These are phyloP conservation scores for Tiphia femorata DNA, from an alignment of 2,888 invertebrate species.

Conservation along the genomic window DNA sequence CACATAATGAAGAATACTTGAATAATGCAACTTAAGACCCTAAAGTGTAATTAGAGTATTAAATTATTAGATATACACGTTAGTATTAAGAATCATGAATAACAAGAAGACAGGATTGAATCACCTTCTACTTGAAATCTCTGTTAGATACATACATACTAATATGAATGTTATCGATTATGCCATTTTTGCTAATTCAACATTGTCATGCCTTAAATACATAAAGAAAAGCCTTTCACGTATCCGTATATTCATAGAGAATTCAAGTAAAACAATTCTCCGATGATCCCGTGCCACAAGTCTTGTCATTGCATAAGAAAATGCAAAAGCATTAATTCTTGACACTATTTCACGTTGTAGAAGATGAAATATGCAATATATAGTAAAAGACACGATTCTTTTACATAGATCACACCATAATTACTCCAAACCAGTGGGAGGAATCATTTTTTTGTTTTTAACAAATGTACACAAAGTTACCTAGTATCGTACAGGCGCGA, in stretches of 20 bases:
- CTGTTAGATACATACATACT: too few species aligned
- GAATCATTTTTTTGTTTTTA: slow-evolving; percentile 17
- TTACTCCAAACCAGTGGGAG: slow-evolving; percentile 25
- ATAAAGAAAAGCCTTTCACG: background rate
- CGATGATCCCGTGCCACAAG: slow-evolving; percentile 23
- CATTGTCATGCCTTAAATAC: too few species aligned
- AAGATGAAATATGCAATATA: slow-evolving; percentile 28
- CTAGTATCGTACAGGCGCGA: slow-evolving; percentile 39
- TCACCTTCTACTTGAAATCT: slow-evolving; percentile 12
- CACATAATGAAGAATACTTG: slow-evolving; percentile 41
- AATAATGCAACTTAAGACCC: slow-evolving; percentile 52
- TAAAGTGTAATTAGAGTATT: slow-evolving; percentile 55
- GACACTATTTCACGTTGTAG: slow-evolving; percentile 16
- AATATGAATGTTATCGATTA: too few species aligned
- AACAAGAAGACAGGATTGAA: slow-evolving; percentile 45
- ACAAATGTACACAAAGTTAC: slow-evolving; percentile 38
- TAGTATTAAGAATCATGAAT: slow-evolving; percentile 52
- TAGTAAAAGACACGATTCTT: slow-evolving; percentile 29
- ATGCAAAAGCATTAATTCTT: slow-evolving; percentile 10
- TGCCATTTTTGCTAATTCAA: too few species aligned
- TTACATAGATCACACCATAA: slow-evolving; percentile 21
- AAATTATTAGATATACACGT: slow-evolving; percentile 59
- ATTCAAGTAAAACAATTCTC: slow-evolving; percentile 33
- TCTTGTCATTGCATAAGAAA: slow-evolving; percentile 15
- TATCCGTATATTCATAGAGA: slow-evolving; percentile 6